phyloP scores from a whole-genome alignment of 92 coral and sea anemone genomes.

The Heteractis magnifica region DNA sequence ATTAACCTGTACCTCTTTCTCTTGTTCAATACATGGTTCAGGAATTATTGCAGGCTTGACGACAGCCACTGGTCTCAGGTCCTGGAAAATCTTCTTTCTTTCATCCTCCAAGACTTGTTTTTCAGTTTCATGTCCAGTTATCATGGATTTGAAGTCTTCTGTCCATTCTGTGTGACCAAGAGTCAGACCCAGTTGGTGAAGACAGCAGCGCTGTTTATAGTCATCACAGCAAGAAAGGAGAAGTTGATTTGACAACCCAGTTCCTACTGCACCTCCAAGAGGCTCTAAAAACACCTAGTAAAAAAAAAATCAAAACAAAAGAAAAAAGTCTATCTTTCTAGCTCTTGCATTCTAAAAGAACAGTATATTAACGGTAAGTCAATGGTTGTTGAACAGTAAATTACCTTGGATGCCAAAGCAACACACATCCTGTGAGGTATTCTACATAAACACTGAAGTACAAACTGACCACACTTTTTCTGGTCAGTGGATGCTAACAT shows the following conservation, averaged over 20 bases:
- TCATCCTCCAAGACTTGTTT: conserved; percentile 1
- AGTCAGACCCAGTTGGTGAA: conserved; percentile 73
- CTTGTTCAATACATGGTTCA: not conserved
- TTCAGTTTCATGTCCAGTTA: conserved; percentile 12
- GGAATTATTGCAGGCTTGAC: conserved; percentile 43
- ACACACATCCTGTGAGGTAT: conserved; percentile 68
- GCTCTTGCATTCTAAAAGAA: not conserved
- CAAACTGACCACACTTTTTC: conserved; percentile 51
- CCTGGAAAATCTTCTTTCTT: not conserved
- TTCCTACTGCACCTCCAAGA: conserved; percentile 64
- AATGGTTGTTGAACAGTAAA: not conserved
- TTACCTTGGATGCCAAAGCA: conserved; percentile 73
- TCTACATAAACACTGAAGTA: conserved; percentile 66
- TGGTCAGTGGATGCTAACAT: conserved; percentile 35
- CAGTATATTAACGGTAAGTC: not conserved
- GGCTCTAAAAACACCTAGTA: conserved; percentile 82
- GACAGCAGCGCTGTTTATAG: conserved; percentile 58
- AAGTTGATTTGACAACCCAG: conserved; percentile 54
- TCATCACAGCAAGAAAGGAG: conserved; percentile 64
- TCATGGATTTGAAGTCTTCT: conserved; percentile 62
- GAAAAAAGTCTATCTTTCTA: not conserved
- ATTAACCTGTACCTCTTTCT: not conserved
- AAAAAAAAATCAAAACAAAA: not conserved
- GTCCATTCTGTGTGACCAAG: conserved; percentile 80
- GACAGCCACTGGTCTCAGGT: conserved; percentile 54